Percentiles rank a stretch among this genome's conserved stretches.
phyloP scores from a whole-genome alignment of 2,888 invertebrate genomes.

The Drosophila sordidapex region DNA sequence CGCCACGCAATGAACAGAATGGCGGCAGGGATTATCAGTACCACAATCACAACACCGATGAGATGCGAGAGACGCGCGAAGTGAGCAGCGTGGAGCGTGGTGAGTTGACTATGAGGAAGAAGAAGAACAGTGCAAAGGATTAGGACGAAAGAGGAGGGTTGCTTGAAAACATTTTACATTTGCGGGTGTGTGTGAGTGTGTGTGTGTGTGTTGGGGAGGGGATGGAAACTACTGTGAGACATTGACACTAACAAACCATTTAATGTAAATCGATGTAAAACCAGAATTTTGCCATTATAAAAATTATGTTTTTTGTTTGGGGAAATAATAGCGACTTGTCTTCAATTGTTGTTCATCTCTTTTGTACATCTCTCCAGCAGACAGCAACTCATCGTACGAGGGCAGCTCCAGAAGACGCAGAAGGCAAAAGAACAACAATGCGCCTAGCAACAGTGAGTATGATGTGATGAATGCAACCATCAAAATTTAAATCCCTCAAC shows the following conservation, averaged over 20 bases:
- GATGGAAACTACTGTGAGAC: not conserved
- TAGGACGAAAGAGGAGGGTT: slow-evolving; percentile 11
- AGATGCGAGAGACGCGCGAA: slow-evolving; percentile 83
- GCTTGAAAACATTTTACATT: not conserved
- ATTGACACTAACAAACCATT: not conserved
- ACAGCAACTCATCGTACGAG: slow-evolving; percentile 85
- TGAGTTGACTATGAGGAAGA: slow-evolving; percentile 49
- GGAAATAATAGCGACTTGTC: slow-evolving; percentile 11
- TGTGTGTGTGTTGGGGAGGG: no score
- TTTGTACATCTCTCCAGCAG: slow-evolving; percentile 70
- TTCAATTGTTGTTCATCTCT: slow-evolving; percentile 21
- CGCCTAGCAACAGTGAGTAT: slow-evolving; percentile 84
- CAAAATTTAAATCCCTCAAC: not conserved
- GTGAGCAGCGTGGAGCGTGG: slow-evolving; percentile 85
- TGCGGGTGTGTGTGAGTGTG: not conserved
- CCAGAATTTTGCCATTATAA: slow-evolving; percentile 7
- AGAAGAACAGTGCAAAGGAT: slow-evolving; percentile 22
- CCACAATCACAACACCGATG: slow-evolving; percentile 83
- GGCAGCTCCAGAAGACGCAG: slow-evolving; percentile 84
- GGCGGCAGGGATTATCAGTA: slow-evolving; percentile 82
- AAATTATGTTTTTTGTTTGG: slow-evolving; percentile 7
- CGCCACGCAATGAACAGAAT: slow-evolving; percentile 82
- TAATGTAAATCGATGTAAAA: not conserved
- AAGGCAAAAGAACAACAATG: slow-evolving; percentile 83
- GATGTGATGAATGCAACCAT: slow-evolving; percentile 23